Evolutionary conservation across 2,113 vertebrate species (phyloP), one percentile per base, ranked within the genome.

Genomic region (Cynoglossus semilaevis): DNA sequence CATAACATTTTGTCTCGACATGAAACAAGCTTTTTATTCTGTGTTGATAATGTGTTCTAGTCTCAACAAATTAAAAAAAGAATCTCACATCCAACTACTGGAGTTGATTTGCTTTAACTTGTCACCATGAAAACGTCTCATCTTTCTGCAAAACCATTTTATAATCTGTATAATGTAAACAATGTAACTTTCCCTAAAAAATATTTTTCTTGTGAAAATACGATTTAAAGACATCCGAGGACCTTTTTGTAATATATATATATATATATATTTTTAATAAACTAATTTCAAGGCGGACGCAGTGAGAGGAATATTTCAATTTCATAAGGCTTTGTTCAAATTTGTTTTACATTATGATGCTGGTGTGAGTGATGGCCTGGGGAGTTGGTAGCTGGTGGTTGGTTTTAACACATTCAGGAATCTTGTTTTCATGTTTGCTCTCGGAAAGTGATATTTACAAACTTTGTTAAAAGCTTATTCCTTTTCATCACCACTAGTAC

Each of bases 291-390:
- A 60, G 63, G 54, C 70, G 13, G 54, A 76, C 53, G 65, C 66
- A 4, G 52, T 62, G 60, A 72, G 74, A 64, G 60, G 69, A 76
- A 78, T 75, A 81, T 86, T 86, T 80, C 77, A 81, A 82, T 87
- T 85, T 86, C 61, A 66, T 51, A 57, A 55, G 52, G 85, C 79
- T 89, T 85, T 86, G 83, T 85, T 84, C 55, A 41, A 78, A 89
- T 87, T 83, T 81, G 81, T 88, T 89, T 87, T 84, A 85, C 74
- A 82, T 84, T 80, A 77, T 67, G 86, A 81, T 58, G 80, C 66
- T 60, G 64, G 51, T 58, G 74, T 63, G 73, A 16, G 15, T 12
- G 8, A 7, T 22, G 14, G 40, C 9, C 5, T 36, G 15, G 14
- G 22, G 47, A 15, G 7, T 51, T 59, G 37, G 16, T 51, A 42